Evolutionary conservation across 1,140 invertebrate genomes (phyloP).

Genomic region (Cyclina sinensis): DNA sequence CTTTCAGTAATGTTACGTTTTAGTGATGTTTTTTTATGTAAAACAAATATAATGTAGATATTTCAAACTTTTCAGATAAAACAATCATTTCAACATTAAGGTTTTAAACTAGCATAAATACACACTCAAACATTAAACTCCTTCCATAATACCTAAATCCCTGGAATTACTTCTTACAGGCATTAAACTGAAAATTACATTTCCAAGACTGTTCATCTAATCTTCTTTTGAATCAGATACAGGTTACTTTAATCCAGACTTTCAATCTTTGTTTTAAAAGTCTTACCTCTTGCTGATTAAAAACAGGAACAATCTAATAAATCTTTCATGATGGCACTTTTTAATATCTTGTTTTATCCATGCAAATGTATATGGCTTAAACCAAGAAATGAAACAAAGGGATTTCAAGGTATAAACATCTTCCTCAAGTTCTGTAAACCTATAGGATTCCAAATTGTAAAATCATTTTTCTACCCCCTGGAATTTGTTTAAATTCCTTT

Average conservation of each 20-base stretch:
- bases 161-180: not conserved
- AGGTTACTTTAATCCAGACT: not conserved
- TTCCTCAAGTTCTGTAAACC: conserved; percentile 5
- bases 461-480: conserved; percentile 55
- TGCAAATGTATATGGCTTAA: too few species aligned
- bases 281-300: not conserved
- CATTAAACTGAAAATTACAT: not conserved
- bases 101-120: too few species aligned
- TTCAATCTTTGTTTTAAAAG: not conserved
- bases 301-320: not conserved
- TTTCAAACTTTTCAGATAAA: too few species aligned
- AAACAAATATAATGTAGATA: too few species aligned
- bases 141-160: not conserved
- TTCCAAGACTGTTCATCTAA: not conserved
- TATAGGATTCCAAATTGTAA: conserved; percentile 47
- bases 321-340: not conserved
- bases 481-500: conserved; percentile 44
- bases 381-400: conserved; percentile 6
- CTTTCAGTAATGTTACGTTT: too few species aligned
- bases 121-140: too few species aligned
- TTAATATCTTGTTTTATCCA: conserved; percentile 2
- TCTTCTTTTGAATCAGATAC: not conserved
- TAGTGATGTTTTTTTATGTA: too few species aligned
- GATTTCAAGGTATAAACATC: not conserved
- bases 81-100: too few species aligned